Percentiles rank a stretch among this genome's conserved stretches.
phyloP scores from a whole-genome alignment of 2,113 vertebrate species.

The Psephotus haematonotus region DNA sequence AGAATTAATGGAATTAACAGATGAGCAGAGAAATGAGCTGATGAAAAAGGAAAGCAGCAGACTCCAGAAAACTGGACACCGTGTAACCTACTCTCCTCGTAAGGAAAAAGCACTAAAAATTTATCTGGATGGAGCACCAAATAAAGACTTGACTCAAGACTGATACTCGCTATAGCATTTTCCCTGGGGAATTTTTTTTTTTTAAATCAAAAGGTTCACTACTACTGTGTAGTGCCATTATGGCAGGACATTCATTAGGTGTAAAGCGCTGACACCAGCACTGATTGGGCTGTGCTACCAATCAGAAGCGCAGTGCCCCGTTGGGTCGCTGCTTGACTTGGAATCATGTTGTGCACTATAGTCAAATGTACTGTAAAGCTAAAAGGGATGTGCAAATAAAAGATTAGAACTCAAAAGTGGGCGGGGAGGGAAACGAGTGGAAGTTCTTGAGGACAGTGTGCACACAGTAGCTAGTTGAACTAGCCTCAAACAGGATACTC shows the following conservation, averaged over 20 bases:
- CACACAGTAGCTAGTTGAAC: slow-evolving; percentile 81
- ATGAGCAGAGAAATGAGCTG: slow-evolving; percentile 94
- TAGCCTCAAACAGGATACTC: slow-evolving; percentile 79
- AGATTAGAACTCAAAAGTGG: slow-evolving; percentile 69
- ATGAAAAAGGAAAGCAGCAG: slow-evolving; percentile 99
- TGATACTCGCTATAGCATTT: slow-evolving; percentile 79
- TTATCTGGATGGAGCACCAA: slow-evolving; percentile 94
- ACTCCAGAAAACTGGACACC: slow-evolving; percentile 95
- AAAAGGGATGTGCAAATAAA: slow-evolving; percentile 94
- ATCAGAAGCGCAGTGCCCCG: slow-evolving; percentile 79
- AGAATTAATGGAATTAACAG: slow-evolving; percentile 90
- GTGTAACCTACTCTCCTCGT: slow-evolving; percentile 96
- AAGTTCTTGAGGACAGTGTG: slow-evolving; percentile 76
- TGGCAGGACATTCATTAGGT: slow-evolving; percentile 76
- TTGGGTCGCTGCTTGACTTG: slow-evolving; percentile 80
- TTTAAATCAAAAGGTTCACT: slow-evolving; percentile 75
- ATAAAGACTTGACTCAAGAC: slow-evolving; percentile 94
- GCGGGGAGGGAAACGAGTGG: slow-evolving; percentile 77
- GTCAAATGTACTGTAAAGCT: slow-evolving; percentile 97
- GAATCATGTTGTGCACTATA: slow-evolving; percentile 95
- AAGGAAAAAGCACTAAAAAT: slow-evolving; percentile 99
- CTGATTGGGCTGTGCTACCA: slow-evolving; percentile 78
- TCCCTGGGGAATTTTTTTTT: slow-evolving; percentile 73
- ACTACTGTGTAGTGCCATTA: slow-evolving; percentile 81
- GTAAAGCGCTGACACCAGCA: slow-evolving; percentile 84